Percentiles rank a stretch among this genome's conserved stretches.
Evolutionary conservation across 37 sponge, comb jelly and placozoan genomes (phyloP).

Genomic region (Aphrocallistes beatrix): DNA sequence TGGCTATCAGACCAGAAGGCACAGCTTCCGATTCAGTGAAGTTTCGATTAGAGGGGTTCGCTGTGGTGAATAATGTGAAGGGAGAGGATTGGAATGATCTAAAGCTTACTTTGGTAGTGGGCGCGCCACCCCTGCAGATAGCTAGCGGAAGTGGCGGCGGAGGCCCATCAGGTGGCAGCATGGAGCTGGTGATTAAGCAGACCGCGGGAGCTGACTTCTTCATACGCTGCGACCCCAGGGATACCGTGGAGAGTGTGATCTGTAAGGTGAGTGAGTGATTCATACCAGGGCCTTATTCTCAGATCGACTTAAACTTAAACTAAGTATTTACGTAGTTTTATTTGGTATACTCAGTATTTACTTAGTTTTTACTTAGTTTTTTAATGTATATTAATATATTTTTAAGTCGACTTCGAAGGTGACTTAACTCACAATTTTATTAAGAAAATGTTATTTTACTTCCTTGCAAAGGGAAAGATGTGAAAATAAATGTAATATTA

Average conservation of each 20-base stretch:
- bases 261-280: constrained; percentile 24
- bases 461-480: too few species aligned
- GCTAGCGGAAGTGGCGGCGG: background rate
- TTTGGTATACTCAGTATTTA: too few species aligned
- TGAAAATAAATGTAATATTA: too few species aligned
- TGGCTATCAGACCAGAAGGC: constrained; percentile 30
- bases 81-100: constrained; percentile 84
- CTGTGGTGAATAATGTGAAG: constrained; percentile 64
- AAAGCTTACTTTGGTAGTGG: constrained; percentile 64
- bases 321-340: too few species aligned
- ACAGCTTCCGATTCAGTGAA: background rate
- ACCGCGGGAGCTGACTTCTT: constrained; percentile 24
- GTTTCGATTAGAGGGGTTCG: constrained; percentile 59
- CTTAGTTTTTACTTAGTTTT: too few species aligned
- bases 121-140: constrained; percentile 50
- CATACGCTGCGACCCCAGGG: constrained; percentile 55
- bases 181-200: constrained; percentile 35
- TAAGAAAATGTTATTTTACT: too few species aligned
- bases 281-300: too few species aligned
- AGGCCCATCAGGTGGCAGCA: constrained; percentile 23
- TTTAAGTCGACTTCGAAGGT: too few species aligned
- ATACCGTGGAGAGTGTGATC: constrained; percentile 47
- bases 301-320: too few species aligned
- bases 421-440: too few species aligned
- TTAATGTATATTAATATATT: too few species aligned